Evolutionary conservation across 2,113 vertebrate species (phyloP).

Genomic region (Trogon melanurus): DNA sequence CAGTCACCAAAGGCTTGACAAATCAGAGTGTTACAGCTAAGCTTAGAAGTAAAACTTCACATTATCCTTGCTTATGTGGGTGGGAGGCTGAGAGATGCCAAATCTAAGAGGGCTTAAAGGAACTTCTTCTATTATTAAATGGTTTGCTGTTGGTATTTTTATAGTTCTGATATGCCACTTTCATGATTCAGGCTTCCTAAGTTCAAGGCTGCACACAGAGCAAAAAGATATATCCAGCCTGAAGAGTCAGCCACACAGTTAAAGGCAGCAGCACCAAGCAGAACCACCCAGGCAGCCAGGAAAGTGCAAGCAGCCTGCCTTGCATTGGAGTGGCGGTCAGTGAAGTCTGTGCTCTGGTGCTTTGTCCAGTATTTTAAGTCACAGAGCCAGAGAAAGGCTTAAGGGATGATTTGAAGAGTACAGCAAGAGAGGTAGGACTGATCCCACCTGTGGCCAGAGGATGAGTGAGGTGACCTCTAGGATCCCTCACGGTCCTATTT

Average conservation of each 20-base stretch:
- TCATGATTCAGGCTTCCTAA: background rate
- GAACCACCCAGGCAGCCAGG: background rate
- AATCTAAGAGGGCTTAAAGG: slow-evolving; percentile 26
- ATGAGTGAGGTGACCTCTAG: background rate
- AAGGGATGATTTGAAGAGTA: background rate
- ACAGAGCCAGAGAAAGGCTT: background rate
- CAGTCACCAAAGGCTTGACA: slow-evolving; percentile 35
- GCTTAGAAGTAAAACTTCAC: slow-evolving; percentile 52
- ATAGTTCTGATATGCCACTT: slow-evolving; percentile 2
- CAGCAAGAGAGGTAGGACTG: background rate
- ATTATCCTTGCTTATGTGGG: slow-evolving; percentile 47
- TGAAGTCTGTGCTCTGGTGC: background rate
- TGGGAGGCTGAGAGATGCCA: slow-evolving; percentile 48
- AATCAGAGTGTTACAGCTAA: slow-evolving; percentile 18
- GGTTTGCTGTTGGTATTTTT: slow-evolving; percentile 42
- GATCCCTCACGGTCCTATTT: background rate
- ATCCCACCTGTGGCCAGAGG: background rate
- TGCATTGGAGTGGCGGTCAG: fast-evolving
- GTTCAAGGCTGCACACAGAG: background rate
- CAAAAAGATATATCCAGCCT: background rate
- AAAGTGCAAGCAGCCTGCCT: background rate
- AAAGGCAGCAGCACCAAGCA: background rate
- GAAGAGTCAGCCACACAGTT: background rate
- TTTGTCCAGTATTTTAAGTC: background rate
- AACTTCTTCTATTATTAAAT: slow-evolving; percentile 57